These are phyloP conservation scores for Sesamia inferens DNA, from an alignment of 2,888 invertebrate genomes.

Conservation along the genomic window DNA sequence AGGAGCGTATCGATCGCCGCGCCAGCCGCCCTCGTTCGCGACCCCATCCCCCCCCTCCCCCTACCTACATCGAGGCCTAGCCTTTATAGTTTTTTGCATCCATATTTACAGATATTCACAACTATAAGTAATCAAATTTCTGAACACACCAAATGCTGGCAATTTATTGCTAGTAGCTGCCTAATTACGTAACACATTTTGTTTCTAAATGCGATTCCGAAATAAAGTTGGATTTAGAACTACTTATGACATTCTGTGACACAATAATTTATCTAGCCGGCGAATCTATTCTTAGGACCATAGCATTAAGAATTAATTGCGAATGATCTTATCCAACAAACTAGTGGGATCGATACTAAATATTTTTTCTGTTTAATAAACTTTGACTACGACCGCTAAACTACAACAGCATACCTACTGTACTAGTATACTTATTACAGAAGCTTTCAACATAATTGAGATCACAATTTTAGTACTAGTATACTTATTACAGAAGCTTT, in stretches of 20 bases:
- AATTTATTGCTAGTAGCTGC: not conserved
- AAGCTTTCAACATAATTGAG: not conserved
- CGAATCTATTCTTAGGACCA: not conserved
- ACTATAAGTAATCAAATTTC: slow-evolving; percentile 18
- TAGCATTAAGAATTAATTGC: not conserved
- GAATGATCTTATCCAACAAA: not conserved
- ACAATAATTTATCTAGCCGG: slow-evolving; percentile 1
- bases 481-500: slow-evolving; percentile 1
- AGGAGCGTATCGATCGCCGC: slow-evolving; percentile 71
- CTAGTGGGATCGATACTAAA: not conserved
- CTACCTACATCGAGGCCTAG: slow-evolving; percentile 63
- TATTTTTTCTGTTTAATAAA: too few relatives aligned
- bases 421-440: not conserved
- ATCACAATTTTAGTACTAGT: not conserved
- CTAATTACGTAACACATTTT: too few relatives aligned
- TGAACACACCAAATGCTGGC: slow-evolving; percentile 6
- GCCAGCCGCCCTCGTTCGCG: slow-evolving; percentile 49
- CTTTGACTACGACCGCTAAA: not conserved
- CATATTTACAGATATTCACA: slow-evolving; percentile 70
- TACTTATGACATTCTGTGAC: not conserved
- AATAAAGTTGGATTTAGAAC: not conserved
- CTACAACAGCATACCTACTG: not conserved
- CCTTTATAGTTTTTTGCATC: slow-evolving; percentile 73
- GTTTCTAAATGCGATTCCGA: too few relatives aligned
- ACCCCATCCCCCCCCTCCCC: slow-evolving; percentile 55